These are phyloP conservation scores for Laspeyria flexula DNA, from an alignment of 2,888 invertebrate genomes.

Conservation along the genomic window DNA sequence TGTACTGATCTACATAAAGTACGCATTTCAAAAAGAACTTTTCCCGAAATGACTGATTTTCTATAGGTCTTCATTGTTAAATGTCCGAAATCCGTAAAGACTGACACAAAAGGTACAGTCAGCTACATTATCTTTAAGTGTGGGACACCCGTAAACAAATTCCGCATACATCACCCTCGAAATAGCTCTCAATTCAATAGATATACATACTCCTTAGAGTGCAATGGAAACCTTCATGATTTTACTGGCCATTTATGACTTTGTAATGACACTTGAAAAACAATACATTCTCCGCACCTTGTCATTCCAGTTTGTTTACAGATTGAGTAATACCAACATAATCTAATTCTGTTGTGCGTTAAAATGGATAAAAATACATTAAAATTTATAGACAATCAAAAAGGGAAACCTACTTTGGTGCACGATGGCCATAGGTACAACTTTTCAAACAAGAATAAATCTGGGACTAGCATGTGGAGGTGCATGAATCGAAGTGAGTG, in stretches of 20 bases:
- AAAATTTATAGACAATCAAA: conserved; percentile 1
- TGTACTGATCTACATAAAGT: too few species aligned
- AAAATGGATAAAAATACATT: neutral
- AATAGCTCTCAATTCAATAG: neutral
- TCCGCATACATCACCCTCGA: neutral
- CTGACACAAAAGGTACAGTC: too few species aligned
- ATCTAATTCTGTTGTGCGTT: conserved; percentile 1
- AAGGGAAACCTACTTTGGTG: conserved; percentile 1
- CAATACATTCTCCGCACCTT: neutral
- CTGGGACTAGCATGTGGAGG: neutral
- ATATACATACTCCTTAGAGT: neutral
- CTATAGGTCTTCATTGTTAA: too few species aligned
- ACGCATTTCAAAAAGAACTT: too few species aligned
- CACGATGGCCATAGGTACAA: neutral
- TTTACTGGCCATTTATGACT: neutral
- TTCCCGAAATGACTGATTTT: too few species aligned
- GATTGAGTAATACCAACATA: neutral
- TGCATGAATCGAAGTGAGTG: neutral
- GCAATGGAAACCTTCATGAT: neutral
- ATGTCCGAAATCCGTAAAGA: too few species aligned
- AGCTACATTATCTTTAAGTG: too few species aligned
- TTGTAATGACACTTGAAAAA: neutral
- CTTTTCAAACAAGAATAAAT: too few species aligned
- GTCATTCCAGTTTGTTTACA: neutral
- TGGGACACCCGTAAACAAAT: neutral